These are phyloP conservation scores for Lasioglossum zephyrum DNA, from an alignment of 2,888 invertebrate species.

Conservation along the genomic window DNA sequence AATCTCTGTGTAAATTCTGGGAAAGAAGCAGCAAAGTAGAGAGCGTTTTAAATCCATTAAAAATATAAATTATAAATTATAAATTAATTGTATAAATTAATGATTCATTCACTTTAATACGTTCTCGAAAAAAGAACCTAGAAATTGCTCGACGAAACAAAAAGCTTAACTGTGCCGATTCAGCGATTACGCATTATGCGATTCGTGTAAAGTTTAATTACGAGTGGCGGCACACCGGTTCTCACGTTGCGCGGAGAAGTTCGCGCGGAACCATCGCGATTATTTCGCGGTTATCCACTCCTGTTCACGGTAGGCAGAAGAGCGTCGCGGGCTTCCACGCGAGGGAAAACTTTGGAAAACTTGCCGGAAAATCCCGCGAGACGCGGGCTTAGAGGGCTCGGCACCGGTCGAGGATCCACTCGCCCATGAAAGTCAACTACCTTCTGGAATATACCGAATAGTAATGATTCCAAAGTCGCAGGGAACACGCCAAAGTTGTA, in stretches of 20 bases:
- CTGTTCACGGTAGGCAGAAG: not conserved
- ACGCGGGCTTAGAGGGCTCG: conserved; percentile 6
- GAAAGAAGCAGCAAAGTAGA: no score
- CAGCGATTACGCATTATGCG: not conserved
- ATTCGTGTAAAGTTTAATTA: conserved; percentile 7
- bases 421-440: conserved; percentile 15
- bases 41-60: no score
- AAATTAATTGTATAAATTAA: no score
- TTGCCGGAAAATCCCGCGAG: not conserved
- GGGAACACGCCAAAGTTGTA: not conserved
- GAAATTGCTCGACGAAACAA: not conserved
- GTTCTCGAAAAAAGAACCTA: no score
- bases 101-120: no score
- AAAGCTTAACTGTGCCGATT: not conserved
- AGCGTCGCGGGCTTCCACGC: not conserved
- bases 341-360: conserved; percentile 2
- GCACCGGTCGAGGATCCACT: not conserved
- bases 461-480: conserved; percentile 1
- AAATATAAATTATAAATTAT: no score
- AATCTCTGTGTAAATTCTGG: no score
- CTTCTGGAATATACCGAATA: not conserved
- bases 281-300: conserved; percentile 7
- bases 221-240: not conserved
- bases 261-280: not conserved
- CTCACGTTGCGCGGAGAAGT: not conserved